Conservation (phyloP, 2,113 vertebrate species). For the Pithys albifrons region DNA sequence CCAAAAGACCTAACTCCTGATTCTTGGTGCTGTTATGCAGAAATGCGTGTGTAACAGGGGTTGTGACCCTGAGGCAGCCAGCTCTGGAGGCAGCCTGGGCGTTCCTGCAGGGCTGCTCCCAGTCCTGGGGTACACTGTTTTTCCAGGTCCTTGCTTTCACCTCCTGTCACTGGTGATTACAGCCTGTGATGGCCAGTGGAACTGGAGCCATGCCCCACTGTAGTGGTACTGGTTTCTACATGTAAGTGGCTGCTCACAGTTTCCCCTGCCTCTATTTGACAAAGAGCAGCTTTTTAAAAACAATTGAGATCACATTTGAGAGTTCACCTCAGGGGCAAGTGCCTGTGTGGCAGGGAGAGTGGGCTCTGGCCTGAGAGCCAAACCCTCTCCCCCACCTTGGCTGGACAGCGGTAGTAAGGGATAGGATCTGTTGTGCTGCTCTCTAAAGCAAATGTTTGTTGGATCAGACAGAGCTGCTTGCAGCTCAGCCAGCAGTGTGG, state of each 20-base stretch:
- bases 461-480: background rate
- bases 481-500: background rate
- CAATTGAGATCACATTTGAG: background rate
- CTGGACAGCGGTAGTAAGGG: accelerated
- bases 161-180: accelerated
- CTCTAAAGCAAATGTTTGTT: background rate
- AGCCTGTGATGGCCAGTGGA: background rate
- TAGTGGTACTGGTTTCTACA: background rate
- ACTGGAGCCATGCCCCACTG: accelerated
- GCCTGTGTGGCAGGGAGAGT: background rate
- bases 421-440: background rate
- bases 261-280: background rate
- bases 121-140: background rate
- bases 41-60: background rate
- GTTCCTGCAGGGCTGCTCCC: background rate
- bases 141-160: background rate
- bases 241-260: background rate
- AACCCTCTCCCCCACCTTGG: background rate
- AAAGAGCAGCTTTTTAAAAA: background rate
- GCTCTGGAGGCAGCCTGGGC: background rate
- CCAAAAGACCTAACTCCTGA: background rate
- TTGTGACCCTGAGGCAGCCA: background rate
- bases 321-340: background rate
- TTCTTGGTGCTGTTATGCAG: accelerated
- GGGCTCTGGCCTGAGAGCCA: background rate